These are phyloP conservation scores for Scomber colias DNA, from an alignment of 2,113 vertebrate genomes.

Conservation along the genomic window DNA sequence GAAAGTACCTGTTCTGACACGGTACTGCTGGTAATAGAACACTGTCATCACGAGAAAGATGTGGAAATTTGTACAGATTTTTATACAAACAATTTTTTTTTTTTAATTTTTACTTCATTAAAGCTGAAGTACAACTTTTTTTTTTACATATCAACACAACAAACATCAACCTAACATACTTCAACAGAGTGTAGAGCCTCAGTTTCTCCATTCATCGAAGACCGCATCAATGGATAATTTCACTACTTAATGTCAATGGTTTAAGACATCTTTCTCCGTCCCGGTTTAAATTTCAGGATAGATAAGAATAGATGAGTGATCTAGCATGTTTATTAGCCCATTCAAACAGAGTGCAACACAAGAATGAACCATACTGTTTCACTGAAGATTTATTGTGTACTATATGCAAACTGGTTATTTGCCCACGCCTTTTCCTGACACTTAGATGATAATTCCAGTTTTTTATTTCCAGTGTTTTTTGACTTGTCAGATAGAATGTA, in stretches of 20 bases:
- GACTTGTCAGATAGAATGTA: no score
- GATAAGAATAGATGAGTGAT: no score
- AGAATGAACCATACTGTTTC: no score
- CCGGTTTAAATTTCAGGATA: background rate
- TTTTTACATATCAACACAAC: constrained; percentile 2
- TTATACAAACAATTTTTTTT: background rate
- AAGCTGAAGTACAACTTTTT: background rate
- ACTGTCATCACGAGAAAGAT: background rate
- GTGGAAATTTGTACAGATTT: constrained; percentile 11
- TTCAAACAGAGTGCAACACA: no score
- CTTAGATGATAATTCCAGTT: no score
- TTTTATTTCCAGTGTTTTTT: no score
- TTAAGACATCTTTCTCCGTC: background rate
- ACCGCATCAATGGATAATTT: background rate
- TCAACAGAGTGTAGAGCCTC: background rate
- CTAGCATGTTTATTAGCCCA: no score
- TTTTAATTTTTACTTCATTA: background rate
- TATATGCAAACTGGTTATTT: no score
- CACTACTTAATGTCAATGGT: no score
- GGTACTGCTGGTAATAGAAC: background rate
- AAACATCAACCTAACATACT: background rate
- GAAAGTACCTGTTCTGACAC: constrained; percentile 91
- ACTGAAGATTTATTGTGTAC: no score
- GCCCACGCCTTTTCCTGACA: no score
- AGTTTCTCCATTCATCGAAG: background rate